Evolutionary conservation across 2,888 invertebrate genomes (phyloP).

Genomic region (Ophioninae sp.): DNA sequence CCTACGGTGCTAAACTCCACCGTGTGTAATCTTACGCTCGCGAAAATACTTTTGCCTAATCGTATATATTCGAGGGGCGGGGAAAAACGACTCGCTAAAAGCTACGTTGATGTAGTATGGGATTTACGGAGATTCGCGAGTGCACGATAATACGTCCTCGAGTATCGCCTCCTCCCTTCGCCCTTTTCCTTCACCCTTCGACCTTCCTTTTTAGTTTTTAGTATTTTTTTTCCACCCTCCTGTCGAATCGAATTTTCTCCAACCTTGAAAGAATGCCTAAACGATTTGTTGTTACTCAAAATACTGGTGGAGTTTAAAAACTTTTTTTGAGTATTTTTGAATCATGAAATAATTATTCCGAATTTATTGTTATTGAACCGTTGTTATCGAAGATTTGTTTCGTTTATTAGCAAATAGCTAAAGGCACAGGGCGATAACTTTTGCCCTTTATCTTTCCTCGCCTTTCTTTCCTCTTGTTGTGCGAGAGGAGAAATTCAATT

Average conservation of each 20-base stretch:
- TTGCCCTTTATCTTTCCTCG: conserved; percentile 24
- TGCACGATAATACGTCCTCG: not conserved
- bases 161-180: not conserved
- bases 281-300: conserved; percentile 3
- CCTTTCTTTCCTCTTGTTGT: conserved; percentile 33
- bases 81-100: conserved; percentile 39
- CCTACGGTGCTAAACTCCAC: conserved; percentile 60
- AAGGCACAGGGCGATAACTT: not conserved
- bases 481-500: conserved; percentile 30
- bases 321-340: conserved; percentile 20
- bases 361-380: conserved; percentile 9
- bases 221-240: not conserved
- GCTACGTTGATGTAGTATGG: conserved; percentile 31
- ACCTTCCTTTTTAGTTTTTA: no score
- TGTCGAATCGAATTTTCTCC: not conserved
- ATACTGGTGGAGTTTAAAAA: not conserved
- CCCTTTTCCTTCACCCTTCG: no score
- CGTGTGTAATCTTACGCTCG: conserved; percentile 70
- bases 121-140: conserved; percentile 11
- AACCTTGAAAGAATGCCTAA: not conserved
- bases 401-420: conserved; percentile 35
- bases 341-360: conserved; percentile 10
- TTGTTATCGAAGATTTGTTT: conserved; percentile 28
- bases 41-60: conserved; percentile 46
- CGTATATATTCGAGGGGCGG: conserved; percentile 26